phyloP scores from a whole-genome alignment of 2,888 invertebrate species.

The Drosophila barbarae region DNA sequence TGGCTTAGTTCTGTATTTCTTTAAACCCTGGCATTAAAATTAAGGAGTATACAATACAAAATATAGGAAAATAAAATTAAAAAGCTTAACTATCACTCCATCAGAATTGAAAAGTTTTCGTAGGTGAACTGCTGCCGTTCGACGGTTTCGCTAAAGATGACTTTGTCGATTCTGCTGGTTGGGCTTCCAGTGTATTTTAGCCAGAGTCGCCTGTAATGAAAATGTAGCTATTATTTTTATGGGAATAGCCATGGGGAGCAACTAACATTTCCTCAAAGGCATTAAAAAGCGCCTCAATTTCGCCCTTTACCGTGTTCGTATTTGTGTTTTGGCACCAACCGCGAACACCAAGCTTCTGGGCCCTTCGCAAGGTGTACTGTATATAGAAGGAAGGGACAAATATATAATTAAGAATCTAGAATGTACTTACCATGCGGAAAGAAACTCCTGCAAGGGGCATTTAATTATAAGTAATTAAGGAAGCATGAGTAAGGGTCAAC shows the following conservation, averaged over 20 bases:
- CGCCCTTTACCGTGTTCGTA: conserved; percentile 82
- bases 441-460: conserved; percentile 57
- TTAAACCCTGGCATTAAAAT: background rate
- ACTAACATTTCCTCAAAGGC: conserved; percentile 81
- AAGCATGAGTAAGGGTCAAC: background rate
- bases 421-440: conserved; percentile 62
- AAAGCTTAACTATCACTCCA: background rate
- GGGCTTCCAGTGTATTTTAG: conserved; percentile 87
- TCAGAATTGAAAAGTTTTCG: conserved; percentile 80
- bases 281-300: conserved; percentile 81
- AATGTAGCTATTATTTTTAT: background rate
- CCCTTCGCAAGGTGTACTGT: conserved; percentile 80
- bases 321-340: conserved; percentile 85
- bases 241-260: background rate
- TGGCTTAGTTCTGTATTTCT: background rate
- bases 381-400: background rate
- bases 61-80: background rate
- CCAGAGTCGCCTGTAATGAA: conserved; percentile 74
- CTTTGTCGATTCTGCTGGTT: conserved; percentile 86
- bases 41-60: background rate
- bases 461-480: background rate
- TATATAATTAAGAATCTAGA: too few species aligned
- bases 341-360: conserved; percentile 81
- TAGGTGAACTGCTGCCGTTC: conserved; percentile 81
- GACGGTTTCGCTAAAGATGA: conserved; percentile 84